These are phyloP conservation scores for Thamnophis sirtalis DNA, from an alignment of 2,113 vertebrate species.

Conservation along the genomic window DNA sequence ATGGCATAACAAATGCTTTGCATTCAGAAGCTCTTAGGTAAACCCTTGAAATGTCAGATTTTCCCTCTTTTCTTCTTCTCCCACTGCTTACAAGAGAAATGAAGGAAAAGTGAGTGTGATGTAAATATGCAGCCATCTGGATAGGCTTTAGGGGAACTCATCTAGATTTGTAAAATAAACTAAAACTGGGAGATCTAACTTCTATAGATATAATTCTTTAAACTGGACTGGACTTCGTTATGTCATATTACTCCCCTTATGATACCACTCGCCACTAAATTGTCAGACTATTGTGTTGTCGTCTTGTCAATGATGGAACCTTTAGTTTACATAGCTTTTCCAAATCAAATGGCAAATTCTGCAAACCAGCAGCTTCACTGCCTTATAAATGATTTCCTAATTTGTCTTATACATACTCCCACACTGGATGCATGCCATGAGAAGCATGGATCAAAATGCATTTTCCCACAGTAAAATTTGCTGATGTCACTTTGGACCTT, in stretches of 20 bases:
- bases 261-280: background rate
- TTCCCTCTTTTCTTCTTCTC: background rate
- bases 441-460: constrained; percentile 20
- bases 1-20: background rate
- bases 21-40: background rate
- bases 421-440: background rate
- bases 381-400: background rate
- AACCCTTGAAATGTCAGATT: background rate
- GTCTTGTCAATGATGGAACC: background rate
- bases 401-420: constrained; percentile 30
- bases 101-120: background rate
- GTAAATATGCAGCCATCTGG: background rate
- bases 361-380: background rate
- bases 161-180: background rate
- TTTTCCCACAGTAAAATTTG: constrained; percentile 24
- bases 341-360: constrained; percentile 5
- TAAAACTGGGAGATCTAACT: background rate
- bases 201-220: background rate
- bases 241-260: background rate
- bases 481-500: constrained; percentile 19
- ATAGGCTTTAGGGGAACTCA: background rate
- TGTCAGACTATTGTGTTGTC: background rate
- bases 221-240: background rate
- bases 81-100: background rate
- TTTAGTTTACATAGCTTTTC: background rate